phyloP scores from a whole-genome alignment of 1,140 invertebrate genomes.

The Pygmarrhopalites habei region DNA sequence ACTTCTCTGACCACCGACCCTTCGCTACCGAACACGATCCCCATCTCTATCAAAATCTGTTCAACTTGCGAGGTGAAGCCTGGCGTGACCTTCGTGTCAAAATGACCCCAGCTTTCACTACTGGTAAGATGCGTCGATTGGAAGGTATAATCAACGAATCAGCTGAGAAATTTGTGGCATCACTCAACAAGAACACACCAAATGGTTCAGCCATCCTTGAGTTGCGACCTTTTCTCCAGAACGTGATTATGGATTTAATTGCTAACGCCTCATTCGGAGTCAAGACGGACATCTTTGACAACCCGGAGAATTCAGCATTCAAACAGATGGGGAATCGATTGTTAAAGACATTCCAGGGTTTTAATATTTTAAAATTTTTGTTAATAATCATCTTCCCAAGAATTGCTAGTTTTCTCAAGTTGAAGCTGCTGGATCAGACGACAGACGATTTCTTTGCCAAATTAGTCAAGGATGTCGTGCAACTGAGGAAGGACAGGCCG shows the following conservation, averaged over 20 bases:
- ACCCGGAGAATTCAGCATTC: conserved; percentile 35
- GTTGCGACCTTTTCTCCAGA: conserved; percentile 11
- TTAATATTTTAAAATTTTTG: conserved; percentile 14
- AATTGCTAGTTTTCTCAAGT: conserved; percentile 1
- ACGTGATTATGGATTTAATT: conserved; percentile 49
- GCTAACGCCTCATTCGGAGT: conserved; percentile 49
- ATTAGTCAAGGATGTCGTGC: conserved; percentile 47
- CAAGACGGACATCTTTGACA: conserved; percentile 41
- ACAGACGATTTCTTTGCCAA: conserved; percentile 41
- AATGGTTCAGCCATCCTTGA: conserved; percentile 16
- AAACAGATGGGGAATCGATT: conserved; percentile 10
- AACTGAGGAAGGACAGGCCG: conserved; percentile 44
- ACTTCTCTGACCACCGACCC: conserved; percentile 49
- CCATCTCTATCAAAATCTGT: conserved; percentile 15
- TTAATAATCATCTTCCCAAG: background rate
- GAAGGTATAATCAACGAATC: too few species aligned
- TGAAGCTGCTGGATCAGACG: conserved; percentile 11
- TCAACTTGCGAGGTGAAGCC: conserved; percentile 28
- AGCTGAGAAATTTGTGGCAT: too few species aligned
- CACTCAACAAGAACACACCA: too few species aligned
- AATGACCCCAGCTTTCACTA: conserved; percentile 42
- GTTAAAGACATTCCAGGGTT: conserved; percentile 1
- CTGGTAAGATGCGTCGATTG: conserved; percentile 40
- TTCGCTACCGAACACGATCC: conserved; percentile 24
- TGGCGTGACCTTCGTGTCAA: conserved; percentile 41